Evolutionary conservation across 2,888 invertebrate species (phyloP).

Genomic region (Cephus rjabovi): DNA sequence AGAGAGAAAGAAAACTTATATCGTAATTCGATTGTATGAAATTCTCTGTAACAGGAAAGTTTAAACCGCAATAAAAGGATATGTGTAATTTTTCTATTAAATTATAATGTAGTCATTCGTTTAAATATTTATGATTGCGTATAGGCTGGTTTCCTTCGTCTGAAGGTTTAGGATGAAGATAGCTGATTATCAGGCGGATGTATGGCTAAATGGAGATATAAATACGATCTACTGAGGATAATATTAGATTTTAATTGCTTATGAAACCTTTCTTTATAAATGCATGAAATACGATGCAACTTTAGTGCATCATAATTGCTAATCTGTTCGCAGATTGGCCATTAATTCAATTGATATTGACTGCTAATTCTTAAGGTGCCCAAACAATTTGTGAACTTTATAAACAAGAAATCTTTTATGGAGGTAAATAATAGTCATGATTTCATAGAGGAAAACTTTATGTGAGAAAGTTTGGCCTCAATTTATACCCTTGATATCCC

Average conservation of each 20-base stretch:
- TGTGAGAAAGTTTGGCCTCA: background rate
- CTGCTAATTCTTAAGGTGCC: background rate
- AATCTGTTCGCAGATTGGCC: background rate
- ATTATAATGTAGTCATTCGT: background rate
- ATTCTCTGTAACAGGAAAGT: background rate
- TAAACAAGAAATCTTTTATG: background rate
- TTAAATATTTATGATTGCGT: background rate
- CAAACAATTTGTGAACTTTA: background rate
- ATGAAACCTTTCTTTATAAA: background rate
- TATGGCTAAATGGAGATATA: background rate
- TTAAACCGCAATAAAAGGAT: background rate
- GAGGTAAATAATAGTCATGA: background rate
- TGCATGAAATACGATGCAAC: background rate
- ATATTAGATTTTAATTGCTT: background rate
- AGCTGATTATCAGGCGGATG: background rate
- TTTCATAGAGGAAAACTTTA: background rate
- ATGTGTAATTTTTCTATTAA: background rate
- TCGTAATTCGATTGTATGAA: background rate
- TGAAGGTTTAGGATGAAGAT: background rate
- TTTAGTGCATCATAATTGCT: background rate
- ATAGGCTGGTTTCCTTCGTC: background rate
- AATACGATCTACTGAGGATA: background rate
- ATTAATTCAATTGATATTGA: background rate
- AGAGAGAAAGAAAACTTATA: background rate
- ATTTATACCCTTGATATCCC: slow-evolving; percentile 1